Conservation (phyloP, 2,888 invertebrate species). For the Lasioglossum oenotherae region DNA sequence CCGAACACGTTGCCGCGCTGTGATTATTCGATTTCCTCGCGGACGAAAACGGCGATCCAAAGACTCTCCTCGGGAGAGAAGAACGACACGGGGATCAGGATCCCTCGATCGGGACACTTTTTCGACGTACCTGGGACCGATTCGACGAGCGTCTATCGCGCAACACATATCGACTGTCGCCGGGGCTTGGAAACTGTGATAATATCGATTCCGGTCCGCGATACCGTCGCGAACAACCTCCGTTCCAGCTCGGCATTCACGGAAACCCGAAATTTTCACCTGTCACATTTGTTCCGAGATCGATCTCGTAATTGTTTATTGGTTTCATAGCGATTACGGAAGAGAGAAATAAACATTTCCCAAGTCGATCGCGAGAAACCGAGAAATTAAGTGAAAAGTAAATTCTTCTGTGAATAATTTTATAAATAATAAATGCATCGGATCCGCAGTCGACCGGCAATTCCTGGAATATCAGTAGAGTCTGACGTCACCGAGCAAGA, state of each 20-base stretch:
- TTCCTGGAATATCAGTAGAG: neutral
- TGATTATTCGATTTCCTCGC: conserved; percentile 29
- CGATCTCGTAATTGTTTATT: neutral
- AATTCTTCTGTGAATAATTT: neutral
- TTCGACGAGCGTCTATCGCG: conserved; percentile 19
- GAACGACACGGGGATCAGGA: neutral
- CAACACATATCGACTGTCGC: conserved; percentile 8
- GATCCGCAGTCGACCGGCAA: neutral
- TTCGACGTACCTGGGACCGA: conserved; percentile 26
- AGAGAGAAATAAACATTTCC: neutral
- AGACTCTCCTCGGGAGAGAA: neutral
- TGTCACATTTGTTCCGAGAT: neutral
- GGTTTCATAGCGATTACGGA: neutral
- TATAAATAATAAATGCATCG: neutral
- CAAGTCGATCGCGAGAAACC: neutral
- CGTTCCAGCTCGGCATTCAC: neutral
- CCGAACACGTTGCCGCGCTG: conserved; percentile 41
- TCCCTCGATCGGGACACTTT: neutral
- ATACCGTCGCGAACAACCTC: neutral
- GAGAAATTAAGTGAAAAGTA: neutral
- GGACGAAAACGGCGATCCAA: neutral
- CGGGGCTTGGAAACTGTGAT: conserved; percentile 1
- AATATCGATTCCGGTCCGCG: conserved; percentile 2
- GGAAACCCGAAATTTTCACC: conserved; percentile 1
- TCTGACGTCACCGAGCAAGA: neutral